Conservation (phyloP, 2,113 vertebrate genomes). For the Nicator chloris region DNA sequence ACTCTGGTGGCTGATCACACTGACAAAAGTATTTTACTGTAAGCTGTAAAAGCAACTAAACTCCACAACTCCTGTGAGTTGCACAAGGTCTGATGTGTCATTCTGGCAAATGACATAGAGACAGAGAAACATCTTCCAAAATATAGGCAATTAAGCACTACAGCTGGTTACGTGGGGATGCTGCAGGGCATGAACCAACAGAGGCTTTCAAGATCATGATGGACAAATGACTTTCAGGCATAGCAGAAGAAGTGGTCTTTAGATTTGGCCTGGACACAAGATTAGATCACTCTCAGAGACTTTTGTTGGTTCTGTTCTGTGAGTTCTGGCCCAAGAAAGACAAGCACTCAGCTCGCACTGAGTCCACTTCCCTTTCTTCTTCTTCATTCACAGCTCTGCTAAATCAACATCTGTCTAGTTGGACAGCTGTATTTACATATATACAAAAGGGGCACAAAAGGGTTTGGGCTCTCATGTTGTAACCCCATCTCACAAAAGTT, state of each 20-base stretch:
- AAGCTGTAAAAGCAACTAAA: neutral
- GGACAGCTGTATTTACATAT: neutral
- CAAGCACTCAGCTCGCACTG: neutral
- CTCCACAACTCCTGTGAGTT: neutral
- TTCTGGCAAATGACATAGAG: neutral
- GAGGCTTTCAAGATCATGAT: neutral
- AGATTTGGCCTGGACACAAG: neutral
- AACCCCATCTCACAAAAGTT: neutral
- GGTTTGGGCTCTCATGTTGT: neutral
- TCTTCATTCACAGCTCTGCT: neutral
- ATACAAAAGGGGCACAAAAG: neutral
- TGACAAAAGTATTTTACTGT: neutral
- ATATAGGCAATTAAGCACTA: neutral
- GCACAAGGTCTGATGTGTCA: neutral
- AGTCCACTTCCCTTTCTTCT: neutral
- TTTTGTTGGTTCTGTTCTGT: neutral
- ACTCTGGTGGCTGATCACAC: neutral
- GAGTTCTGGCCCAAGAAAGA: neutral
- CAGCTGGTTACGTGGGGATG: neutral
- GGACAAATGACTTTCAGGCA: neutral
- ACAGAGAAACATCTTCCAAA: neutral
- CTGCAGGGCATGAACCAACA: neutral
- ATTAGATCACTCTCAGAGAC: neutral
- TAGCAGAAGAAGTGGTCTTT: neutral
- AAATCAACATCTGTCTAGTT: neutral